Base-by-base conservation (phyloP, 2,113 vertebrate genomes). In the Pleuronectes platessa region DNA sequence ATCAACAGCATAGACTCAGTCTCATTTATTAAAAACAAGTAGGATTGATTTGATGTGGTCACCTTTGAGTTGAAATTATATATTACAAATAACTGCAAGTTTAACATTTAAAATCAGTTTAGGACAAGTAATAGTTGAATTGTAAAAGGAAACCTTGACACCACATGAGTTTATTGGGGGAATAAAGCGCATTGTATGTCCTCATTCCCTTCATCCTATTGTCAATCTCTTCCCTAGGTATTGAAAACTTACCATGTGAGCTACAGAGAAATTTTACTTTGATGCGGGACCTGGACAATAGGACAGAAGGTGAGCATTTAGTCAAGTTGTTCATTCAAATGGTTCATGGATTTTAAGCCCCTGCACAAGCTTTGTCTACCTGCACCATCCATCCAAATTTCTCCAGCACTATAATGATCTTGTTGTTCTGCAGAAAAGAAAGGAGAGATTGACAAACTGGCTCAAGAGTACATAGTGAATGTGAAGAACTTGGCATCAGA, bases 241-340 rank as follows among this genome's bases (percentile, higher is more conserved):
- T 99, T 24, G 97, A 99, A 87, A 99, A 99, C 76, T 92, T 99
- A 27, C 98, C 98, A 0, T 98, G 96, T 70, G 97, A 99, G 24
- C 95, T 99, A 45, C 97, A 98, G 84, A 96, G 97, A 84, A 99
- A 99, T 89, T 99, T 99, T 74, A 97, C 98, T 68, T 92, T 99
- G 85, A 99, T 99, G 98, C 92, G 96, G 61, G 97, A 98, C 80
- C 86, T 99, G 86, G 98, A 99, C 81, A 97, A 96, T 82, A 94
- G 97, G 71, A 98, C 98, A 10, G 98, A 99, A 95, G 98, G 97
- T 98, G 65, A 31, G 90, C 0, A 42, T 79, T 65, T 60, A 17
- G 21, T 61, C 3, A 56, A 31, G 12, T 61, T 45, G 12, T 42
- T 40, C 37, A 40, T 40, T 40, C 37, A 40, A 40, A 40, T 40